Conservation (phyloP, 1,140 invertebrate genomes). For the Leptoteleia sp. region DNA sequence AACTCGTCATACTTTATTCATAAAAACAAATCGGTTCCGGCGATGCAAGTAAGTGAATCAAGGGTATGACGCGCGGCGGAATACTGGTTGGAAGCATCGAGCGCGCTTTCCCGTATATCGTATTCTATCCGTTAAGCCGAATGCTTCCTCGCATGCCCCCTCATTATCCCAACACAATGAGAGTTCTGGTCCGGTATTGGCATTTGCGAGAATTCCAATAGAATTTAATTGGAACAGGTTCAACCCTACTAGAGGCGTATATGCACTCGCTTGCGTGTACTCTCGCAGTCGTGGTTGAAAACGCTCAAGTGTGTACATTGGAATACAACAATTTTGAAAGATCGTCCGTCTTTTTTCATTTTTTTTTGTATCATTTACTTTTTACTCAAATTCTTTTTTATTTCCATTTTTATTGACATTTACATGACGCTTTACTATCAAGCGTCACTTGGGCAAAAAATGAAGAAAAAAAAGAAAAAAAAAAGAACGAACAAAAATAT, state of each 20-base stretch:
- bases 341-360: conserved; percentile 28
- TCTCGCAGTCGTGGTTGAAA: conserved; percentile 19
- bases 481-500: conserved; percentile 5
- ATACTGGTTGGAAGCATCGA: conserved; percentile 25
- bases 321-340: conserved; percentile 37
- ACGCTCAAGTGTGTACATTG: conserved; percentile 29
- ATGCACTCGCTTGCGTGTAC: conserved; percentile 31
- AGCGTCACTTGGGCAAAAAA: no score
- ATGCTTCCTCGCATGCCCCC: conserved; percentile 68
- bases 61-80: conserved; percentile 34
- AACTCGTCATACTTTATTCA: conserved; percentile 5
- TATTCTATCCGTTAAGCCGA: conserved; percentile 71
- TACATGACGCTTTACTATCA: not conserved
- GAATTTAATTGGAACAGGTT: conserved; percentile 79
- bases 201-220: conserved; percentile 78
- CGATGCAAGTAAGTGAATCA: conserved; percentile 50
- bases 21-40: conserved; percentile 32
- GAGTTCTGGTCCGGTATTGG: conserved; percentile 75
- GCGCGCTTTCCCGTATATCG: conserved; percentile 51
- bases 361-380: no score
- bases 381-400: no score
- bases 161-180: conserved; percentile 78
- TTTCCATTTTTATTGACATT: conserved; percentile 19
- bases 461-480: conserved; percentile 2
- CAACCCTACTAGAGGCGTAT: conserved; percentile 55